Percentiles rank a stretch among this genome's conserved stretches.
These are phyloP conservation scores for Halichoeres trimaculatus DNA, from an alignment of 2,113 vertebrate genomes.

Conservation along the genomic window DNA sequence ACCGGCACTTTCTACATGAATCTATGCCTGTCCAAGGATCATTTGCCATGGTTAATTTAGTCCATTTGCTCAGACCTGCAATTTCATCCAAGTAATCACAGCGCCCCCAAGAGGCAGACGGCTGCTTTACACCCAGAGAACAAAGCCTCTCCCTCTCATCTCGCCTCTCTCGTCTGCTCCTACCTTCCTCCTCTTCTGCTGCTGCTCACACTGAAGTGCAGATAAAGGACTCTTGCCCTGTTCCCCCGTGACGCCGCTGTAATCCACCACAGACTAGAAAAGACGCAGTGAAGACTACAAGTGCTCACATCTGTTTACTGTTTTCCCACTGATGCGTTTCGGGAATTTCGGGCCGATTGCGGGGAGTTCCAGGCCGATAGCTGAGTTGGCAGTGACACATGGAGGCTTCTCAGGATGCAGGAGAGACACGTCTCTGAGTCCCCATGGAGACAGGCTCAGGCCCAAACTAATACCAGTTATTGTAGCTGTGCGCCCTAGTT, in stretches of 20 bases:
- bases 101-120: conserved; percentile 81
- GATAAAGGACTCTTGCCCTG: conserved; percentile 44
- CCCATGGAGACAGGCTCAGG: conserved; percentile 58
- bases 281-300: conserved; percentile 29
- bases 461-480: conserved; percentile 68
- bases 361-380: conserved; percentile 53
- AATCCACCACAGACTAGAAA: conserved; percentile 57
- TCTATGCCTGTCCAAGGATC: conserved; percentile 76
- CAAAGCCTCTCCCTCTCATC: conserved; percentile 54
- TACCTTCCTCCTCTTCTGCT: conserved; percentile 32
- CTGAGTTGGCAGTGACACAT: conserved; percentile 74
- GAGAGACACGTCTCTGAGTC: conserved; percentile 51
- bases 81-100: conserved; percentile 77
- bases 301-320: conserved; percentile 53
- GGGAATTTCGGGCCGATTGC: conserved; percentile 54
- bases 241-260: conserved; percentile 57
- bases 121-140: conserved; percentile 37
- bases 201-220: conserved; percentile 45
- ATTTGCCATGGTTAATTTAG: conserved; percentile 81
- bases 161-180: conserved; percentile 45
- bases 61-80: conserved; percentile 54
- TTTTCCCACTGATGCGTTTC: conserved; percentile 62
- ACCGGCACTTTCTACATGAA: conserved; percentile 77
- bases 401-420: conserved; percentile 57
- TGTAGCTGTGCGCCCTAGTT: conserved; percentile 65